Percentiles rank a stretch among this genome's conserved stretches.
Conservation (phyloP, 2,888 invertebrate species). For the Ametastegia equiseti region DNA sequence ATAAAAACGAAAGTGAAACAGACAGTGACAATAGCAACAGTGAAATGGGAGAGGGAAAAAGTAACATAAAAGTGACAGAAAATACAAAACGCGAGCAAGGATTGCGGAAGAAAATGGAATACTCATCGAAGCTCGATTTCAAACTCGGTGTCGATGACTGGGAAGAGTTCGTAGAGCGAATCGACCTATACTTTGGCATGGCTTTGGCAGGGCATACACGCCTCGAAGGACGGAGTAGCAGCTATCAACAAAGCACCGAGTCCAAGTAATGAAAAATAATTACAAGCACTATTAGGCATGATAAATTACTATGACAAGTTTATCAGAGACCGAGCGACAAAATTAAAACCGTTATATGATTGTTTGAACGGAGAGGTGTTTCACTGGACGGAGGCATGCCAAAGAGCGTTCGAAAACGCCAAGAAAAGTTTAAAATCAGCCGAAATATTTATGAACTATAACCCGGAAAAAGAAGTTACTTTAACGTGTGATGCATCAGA, state of each 20-base stretch:
- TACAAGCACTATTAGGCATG: constrained; percentile 7
- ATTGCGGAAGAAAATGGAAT: too few species aligned
- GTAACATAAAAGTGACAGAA: too few species aligned
- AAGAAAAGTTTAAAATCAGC: constrained; percentile 52
- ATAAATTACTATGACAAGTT: constrained; percentile 20
- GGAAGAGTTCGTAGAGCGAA: too few species aligned
- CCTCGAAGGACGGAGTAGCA: too few species aligned
- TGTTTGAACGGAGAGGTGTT: constrained; percentile 22
- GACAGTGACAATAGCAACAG: too few species aligned
- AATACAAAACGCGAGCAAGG: too few species aligned
- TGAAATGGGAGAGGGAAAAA: too few species aligned
- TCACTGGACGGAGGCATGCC: constrained; percentile 50
- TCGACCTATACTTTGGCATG: too few species aligned
- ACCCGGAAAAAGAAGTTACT: constrained; percentile 50
- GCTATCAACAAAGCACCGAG: constrained; percentile 1
- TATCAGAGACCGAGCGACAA: constrained; percentile 38
- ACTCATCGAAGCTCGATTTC: too few species aligned
- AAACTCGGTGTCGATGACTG: too few species aligned
- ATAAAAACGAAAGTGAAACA: too few species aligned
- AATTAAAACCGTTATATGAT: constrained; percentile 47
- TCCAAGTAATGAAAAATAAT: constrained; percentile 18
- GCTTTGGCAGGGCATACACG: too few species aligned
- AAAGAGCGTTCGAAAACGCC: constrained; percentile 49
- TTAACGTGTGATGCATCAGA: constrained; percentile 55
- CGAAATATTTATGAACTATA: constrained; percentile 49